Percentiles rank a stretch among this genome's conserved stretches.
phyloP scores from a whole-genome alignment of 1,140 invertebrate species.

The Harpegnathos saltator region DNA sequence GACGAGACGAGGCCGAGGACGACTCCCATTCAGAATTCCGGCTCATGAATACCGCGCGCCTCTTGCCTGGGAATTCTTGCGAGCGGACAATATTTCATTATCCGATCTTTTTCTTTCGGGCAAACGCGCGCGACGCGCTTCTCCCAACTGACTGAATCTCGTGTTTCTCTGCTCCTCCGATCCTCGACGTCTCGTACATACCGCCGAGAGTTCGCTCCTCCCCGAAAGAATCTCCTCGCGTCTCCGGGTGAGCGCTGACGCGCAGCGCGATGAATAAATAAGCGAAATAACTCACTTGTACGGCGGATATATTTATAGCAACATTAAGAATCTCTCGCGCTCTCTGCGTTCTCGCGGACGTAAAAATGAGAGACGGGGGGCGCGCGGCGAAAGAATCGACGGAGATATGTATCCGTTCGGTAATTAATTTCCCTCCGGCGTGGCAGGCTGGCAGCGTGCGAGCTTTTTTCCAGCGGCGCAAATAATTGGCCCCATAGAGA shows the following conservation, averaged over 20 bases:
- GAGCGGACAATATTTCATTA: slow-evolving; percentile 65
- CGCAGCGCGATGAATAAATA: background rate
- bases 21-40: slow-evolving; percentile 79
- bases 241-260: background rate
- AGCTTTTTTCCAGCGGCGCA: background rate
- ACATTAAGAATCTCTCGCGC: background rate
- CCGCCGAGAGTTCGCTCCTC: slow-evolving; percentile 10
- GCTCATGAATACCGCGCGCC: slow-evolving; percentile 79
- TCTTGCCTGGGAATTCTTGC: slow-evolving; percentile 61
- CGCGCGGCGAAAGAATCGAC: background rate
- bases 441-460: background rate
- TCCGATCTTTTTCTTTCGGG: slow-evolving; percentile 29
- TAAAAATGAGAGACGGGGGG: background rate
- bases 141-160: slow-evolving; percentile 41
- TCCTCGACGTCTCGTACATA: slow-evolving; percentile 17
- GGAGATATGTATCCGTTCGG: background rate
- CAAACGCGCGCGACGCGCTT: slow-evolving; percentile 8
- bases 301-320: background rate
- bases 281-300: no score
- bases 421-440: slow-evolving; percentile 9
- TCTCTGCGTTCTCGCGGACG: background rate
- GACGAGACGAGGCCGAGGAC: slow-evolving; percentile 58
- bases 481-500: background rate
- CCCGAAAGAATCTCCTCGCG: background rate
- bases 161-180: slow-evolving; percentile 20